phyloP scores from a whole-genome alignment of 2,113 vertebrate species.

The Morphnarchus princeps region DNA sequence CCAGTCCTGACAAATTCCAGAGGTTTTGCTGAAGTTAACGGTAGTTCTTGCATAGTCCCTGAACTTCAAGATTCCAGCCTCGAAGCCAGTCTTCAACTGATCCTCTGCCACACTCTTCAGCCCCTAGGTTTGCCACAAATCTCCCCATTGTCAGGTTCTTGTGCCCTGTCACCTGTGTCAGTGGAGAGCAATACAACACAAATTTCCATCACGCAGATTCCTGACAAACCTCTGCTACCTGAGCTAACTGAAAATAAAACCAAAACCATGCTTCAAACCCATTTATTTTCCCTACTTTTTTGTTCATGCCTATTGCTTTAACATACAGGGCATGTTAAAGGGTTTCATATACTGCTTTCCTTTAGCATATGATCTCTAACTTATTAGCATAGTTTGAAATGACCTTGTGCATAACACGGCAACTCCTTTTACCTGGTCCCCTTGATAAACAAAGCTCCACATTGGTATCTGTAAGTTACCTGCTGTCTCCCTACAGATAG shows the following conservation, averaged over 20 bases:
- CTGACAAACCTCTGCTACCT: not conserved
- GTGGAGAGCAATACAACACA: not conserved
- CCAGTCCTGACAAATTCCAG: not conserved
- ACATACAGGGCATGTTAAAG: not conserved
- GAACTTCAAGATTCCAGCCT: not conserved
- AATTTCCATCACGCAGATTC: not conserved
- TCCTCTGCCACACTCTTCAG: not conserved
- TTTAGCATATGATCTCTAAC: not conserved
- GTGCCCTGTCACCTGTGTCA: not conserved
- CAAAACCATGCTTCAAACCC: not conserved
- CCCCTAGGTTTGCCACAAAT: not conserved
- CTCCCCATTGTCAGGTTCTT: not conserved
- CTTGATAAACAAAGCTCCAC: not conserved
- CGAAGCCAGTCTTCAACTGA: not conserved
- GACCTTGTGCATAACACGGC: not conserved
- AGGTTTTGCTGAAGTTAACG: not conserved
- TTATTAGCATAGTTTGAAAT: not conserved
- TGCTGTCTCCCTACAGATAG: not conserved
- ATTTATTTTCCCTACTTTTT: not conserved
- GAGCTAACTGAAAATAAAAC: not conserved
- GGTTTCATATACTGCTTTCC: not conserved
- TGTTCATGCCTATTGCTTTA: not conserved
- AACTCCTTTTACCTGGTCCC: not conserved
- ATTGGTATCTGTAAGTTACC: not conserved
- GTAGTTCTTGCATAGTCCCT: not conserved